phyloP scores from a whole-genome alignment of 92 coral and sea anemone genomes.

The Zoanthus sansibaricus region DNA sequence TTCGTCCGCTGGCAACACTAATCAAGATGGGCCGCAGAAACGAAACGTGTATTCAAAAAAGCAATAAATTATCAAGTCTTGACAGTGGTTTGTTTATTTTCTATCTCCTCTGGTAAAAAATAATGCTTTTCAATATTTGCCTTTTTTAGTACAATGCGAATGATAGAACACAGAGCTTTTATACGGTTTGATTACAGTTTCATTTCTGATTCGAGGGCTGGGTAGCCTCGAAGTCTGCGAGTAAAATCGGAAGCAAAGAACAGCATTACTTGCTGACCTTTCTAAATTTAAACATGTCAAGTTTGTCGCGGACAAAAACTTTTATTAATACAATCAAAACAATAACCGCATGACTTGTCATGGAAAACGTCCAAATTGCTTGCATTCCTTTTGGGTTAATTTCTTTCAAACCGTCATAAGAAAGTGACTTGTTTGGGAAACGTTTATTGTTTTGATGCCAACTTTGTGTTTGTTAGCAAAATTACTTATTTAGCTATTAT shows the following conservation, averaged over 20 bases:
- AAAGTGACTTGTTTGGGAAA: neutral
- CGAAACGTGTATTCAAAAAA: neutral
- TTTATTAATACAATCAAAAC: neutral
- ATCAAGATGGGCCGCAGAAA: neutral
- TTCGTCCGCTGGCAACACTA: neutral
- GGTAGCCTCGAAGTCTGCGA: conserved; percentile 28
- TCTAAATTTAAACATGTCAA: conserved; percentile 36
- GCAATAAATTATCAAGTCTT: neutral
- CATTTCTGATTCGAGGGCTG: conserved; percentile 1
- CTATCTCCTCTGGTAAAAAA: neutral
- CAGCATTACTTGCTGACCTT: neutral
- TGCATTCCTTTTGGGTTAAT: conserved; percentile 17
- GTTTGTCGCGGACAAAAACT: neutral
- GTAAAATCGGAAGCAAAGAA: neutral
- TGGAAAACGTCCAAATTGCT: conserved; percentile 27
- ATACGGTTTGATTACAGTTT: neutral
- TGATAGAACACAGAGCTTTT: neutral
- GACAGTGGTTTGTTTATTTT: neutral
- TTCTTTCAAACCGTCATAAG: neutral
- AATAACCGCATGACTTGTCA: neutral
- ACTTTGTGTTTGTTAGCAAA: neutral
- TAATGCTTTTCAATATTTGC: neutral
- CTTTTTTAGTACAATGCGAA: neutral
- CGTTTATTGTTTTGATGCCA: neutral
- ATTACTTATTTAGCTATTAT: no score